Base-by-base conservation (phyloP, 23 tunicate genomes). In the Styela clava region DNA sequence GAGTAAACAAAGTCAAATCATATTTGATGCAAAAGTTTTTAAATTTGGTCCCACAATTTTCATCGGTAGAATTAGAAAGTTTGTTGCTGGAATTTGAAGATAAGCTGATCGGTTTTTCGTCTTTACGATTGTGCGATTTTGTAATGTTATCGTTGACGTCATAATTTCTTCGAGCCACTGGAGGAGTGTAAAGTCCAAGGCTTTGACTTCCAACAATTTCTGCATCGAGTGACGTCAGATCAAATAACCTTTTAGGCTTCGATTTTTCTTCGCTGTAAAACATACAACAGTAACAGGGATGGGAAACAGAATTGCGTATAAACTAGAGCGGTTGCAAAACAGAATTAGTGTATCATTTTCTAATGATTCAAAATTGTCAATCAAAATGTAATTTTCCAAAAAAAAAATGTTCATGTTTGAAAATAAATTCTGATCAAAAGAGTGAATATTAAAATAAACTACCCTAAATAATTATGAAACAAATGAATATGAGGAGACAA, bases 161-260 rank as follows among this genome's bases (percentile, higher is more conserved):
- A 24, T 44, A 35, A 0, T 16, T 44, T 44, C 27, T 76, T 22
- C 81, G 63, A 35, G 27, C 18, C 22, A 52, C 29, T 35, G 65
- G 28, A 31, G 81, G 81, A 5, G 81, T 76, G 64, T 76, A 52
- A 26, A 76, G 24, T 52, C 81, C 81, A 1, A 76, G 0, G 65
- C 81, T 76, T 52, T 76, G 81, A 24, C 65, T 76, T 44, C 81
- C 81, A 23, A 44, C 81, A 21, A 76, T 76, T 36, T 44, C 81
- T 26, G 37, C 64, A 35, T 71, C 77, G 18, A 3, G 24, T 28
- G 77, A 71, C 35, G 9, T 7, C 12, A 44, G 56, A 44, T 44
- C 56, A 7, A 44, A 44, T 44, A 44, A 44, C 7, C 56, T 7
- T 12, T 44, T 44, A 7, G 56, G 56, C n/a, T n/a, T n/a, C n/a